phyloP scores from a whole-genome alignment of 2,888 invertebrate genomes.

The Lycia hirtaria region DNA sequence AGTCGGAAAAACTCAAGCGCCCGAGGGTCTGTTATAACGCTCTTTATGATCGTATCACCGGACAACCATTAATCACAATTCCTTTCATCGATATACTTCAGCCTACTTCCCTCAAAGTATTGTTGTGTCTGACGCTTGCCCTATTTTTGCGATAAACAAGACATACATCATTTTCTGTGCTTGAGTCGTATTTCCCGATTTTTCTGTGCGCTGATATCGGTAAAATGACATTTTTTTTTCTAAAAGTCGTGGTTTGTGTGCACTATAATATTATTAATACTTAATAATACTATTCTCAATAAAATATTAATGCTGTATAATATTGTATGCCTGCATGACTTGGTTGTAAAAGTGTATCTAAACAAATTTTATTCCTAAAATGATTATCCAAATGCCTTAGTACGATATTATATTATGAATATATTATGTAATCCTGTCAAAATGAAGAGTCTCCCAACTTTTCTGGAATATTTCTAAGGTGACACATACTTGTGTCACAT shows the following conservation, averaged over 20 bases:
- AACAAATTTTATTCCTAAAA: not conserved
- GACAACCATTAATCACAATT: constrained; percentile 67
- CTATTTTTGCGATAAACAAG: constrained; percentile 56
- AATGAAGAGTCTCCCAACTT: too few species aligned
- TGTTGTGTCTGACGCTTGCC: constrained; percentile 52
- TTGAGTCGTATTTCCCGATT: constrained; percentile 10
- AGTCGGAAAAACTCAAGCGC: constrained; percentile 49
- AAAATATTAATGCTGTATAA: constrained; percentile 26
- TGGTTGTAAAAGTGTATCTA: not conserved
- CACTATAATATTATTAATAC: too few species aligned
- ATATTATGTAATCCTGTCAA: too few species aligned
- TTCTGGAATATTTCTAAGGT: too few species aligned
- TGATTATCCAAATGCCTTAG: too few species aligned
- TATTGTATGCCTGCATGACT: not conserved
- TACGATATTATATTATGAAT: too few species aligned
- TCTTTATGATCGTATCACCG: constrained; percentile 71
- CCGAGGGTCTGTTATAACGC: constrained; percentile 57
- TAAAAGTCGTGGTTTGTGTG: not conserved
- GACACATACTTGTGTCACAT: too few species aligned
- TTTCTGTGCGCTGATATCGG: constrained; percentile 40
- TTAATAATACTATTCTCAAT: too few species aligned
- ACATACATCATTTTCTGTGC: constrained; percentile 54
- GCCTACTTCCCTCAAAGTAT: constrained; percentile 55
- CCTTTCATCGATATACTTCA: constrained; percentile 59
- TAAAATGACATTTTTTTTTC: constrained; percentile 31